A percentile compares a stretch with the other conserved stretches of the same genome.
Conservation (phyloP, 1,140 invertebrate genomes). For the Heliconius melpomene region DNA sequence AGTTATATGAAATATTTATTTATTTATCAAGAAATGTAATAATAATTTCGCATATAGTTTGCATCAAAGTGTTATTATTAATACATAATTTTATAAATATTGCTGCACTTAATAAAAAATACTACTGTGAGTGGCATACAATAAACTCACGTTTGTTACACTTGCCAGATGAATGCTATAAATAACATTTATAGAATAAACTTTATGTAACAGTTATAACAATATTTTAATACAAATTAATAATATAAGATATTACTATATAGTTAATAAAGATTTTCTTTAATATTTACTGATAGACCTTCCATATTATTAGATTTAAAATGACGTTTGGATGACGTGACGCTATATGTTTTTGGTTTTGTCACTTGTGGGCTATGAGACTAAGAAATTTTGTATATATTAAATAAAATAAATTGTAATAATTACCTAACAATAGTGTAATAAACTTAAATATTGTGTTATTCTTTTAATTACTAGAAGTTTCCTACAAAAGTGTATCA, state of each 20-base stretch:
- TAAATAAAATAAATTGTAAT: slow-evolving; percentile 32
- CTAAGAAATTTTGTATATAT: slow-evolving; percentile 39
- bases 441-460: slow-evolving; percentile 37
- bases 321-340: slow-evolving; percentile 69
- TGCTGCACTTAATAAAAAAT: too few species aligned
- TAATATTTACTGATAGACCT: neutral
- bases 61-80: too few species aligned
- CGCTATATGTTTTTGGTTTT: slow-evolving; percentile 71
- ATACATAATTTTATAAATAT: too few species aligned
- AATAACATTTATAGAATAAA: neutral
- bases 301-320: slow-evolving; percentile 16
- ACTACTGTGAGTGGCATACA: too few species aligned
- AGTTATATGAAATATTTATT: too few species aligned
- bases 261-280: neutral
- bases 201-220: neutral
- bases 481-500: slow-evolving; percentile 50
- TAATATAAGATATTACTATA: neutral
- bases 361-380: slow-evolving; percentile 54
- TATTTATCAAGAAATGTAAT: too few species aligned
- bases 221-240: neutral
- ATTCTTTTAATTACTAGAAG: slow-evolving; percentile 44
- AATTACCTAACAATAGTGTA: slow-evolving; percentile 30
- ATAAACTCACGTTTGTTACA: too few species aligned
- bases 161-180: too few species aligned
- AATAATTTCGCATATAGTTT: too few species aligned